phyloP scores from a whole-genome alignment of 1,140 invertebrate species.

The Pseudoatta argentina region DNA sequence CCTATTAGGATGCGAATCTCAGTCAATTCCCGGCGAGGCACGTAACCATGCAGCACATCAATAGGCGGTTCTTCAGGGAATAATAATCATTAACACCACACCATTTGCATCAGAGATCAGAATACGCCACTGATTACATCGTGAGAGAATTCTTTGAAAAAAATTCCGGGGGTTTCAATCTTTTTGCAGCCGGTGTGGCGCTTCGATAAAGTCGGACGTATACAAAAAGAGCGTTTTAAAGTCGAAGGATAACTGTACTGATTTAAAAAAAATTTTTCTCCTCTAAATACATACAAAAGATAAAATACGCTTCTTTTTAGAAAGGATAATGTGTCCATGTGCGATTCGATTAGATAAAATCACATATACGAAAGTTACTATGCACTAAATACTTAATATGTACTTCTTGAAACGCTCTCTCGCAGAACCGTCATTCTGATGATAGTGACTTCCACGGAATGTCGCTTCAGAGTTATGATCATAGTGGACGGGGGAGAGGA shows the following conservation, averaged over 20 bases:
- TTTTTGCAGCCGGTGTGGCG: background rate
- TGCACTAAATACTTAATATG: constrained; percentile 32
- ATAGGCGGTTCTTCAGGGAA: background rate
- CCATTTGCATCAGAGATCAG: constrained; percentile 14
- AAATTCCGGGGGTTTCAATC: background rate
- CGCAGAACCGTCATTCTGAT: background rate
- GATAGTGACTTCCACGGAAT: constrained; percentile 35
- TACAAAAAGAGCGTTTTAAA: background rate
- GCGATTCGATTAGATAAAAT: constrained; percentile 17
- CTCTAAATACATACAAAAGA: too few species aligned
- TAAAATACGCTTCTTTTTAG: too few species aligned
- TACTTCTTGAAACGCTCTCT: constrained; percentile 13
- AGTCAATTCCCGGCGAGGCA: background rate
- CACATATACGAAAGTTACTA: background rate
- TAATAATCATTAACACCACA: constrained; percentile 30
- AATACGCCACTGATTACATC: constrained; percentile 7
- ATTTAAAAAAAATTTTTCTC: background rate
- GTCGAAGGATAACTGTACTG: background rate
- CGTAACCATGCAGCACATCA: background rate
- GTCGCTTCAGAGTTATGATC: constrained; percentile 34
- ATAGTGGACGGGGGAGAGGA: background rate
- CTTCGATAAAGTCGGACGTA: background rate
- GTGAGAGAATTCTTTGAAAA: background rate
- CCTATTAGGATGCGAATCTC: constrained; percentile 36
- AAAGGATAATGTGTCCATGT: background rate